phyloP scores from a whole-genome alignment of 30 jellyfish, hydroid and myxozoan species.

The Pelagia noctiluca region DNA sequence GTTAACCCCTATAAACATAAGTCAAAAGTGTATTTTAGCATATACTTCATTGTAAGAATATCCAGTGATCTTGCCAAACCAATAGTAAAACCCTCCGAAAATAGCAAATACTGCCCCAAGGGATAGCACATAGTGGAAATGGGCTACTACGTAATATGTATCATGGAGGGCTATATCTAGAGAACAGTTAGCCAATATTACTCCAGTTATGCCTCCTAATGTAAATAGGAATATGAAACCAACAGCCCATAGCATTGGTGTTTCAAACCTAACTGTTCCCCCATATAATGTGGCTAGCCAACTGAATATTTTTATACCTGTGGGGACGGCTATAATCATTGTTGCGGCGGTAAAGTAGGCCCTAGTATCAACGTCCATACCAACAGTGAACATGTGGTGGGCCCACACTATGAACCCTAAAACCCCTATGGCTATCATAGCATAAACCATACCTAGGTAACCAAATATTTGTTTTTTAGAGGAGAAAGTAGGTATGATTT shows the following conservation, averaged over 20 bases:
- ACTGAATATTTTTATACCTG: slow-evolving; percentile 89
- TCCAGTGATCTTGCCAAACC: slow-evolving; percentile 73
- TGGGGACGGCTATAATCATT: slow-evolving; percentile 82
- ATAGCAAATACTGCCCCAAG: slow-evolving; percentile 86
- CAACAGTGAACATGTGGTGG: slow-evolving; percentile 84
- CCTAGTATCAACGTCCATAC: slow-evolving; percentile 89
- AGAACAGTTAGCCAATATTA: slow-evolving; percentile 72
- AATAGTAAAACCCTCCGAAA: slow-evolving; percentile 76
- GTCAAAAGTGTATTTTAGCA: slow-evolving; percentile 74
- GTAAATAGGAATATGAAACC: slow-evolving; percentile 80
- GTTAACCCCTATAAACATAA: slow-evolving; percentile 80
- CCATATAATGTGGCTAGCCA: slow-evolving; percentile 89
- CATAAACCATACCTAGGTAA: slow-evolving; percentile 82
- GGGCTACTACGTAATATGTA: slow-evolving; percentile 89
- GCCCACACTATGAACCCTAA: slow-evolving; percentile 87
- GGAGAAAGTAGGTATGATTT: slow-evolving; percentile 67
- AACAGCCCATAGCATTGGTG: slow-evolving; percentile 85
- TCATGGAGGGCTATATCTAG: slow-evolving; percentile 82
- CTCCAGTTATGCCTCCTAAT: slow-evolving; percentile 83
- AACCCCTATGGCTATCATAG: slow-evolving; percentile 72
- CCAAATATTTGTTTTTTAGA: slow-evolving; percentile 80
- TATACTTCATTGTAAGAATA: slow-evolving; percentile 45
- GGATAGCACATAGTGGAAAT: slow-evolving; percentile 83
- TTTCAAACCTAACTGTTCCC: slow-evolving; percentile 64
- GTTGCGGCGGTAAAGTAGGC: slow-evolving; percentile 92